These are phyloP conservation scores for Aurelia sp. DNA, from an alignment of 30 jellyfish, hydroid and myxozoan species.

Conservation along the genomic window DNA sequence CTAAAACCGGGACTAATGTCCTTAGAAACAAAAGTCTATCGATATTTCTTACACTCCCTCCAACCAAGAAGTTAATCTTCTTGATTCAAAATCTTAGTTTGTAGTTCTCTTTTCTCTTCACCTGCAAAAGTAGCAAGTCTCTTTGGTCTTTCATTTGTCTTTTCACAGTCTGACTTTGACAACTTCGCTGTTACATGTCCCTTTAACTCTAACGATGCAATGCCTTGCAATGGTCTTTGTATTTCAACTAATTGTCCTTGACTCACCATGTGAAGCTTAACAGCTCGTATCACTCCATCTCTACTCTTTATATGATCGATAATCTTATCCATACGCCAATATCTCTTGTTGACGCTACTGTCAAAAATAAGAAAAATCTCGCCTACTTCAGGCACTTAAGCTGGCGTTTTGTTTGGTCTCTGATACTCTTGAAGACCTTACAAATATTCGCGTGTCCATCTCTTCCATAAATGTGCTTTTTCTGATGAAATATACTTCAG, in stretches of 20 bases:
- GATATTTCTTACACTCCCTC: constrained; percentile 34
- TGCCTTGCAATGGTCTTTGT: constrained; percentile 60
- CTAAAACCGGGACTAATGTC: constrained; percentile 20
- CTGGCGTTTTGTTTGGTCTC: neutral
- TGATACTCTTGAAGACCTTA: constrained; percentile 35
- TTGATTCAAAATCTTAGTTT: constrained; percentile 36
- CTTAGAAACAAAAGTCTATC: neutral
- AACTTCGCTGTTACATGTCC: too few species aligned
- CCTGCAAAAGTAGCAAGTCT: too few species aligned
- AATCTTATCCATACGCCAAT: constrained; percentile 42
- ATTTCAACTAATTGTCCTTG: constrained; percentile 29
- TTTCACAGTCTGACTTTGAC: too few species aligned
- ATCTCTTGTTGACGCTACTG: constrained; percentile 17
- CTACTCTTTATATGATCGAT: constrained; percentile 16
- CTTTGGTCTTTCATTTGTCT: too few species aligned
- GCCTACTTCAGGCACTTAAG: neutral
- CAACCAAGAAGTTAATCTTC: constrained; percentile 57
- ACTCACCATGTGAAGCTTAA: constrained; percentile 27
- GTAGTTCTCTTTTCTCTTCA: constrained; percentile 40
- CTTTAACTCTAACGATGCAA: too few species aligned
- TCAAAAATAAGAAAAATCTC: constrained; percentile 28
- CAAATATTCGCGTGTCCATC: constrained; percentile 27
- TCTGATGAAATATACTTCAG: constrained; percentile 1
- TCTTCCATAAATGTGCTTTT: too few species aligned
- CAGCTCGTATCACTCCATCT: constrained; percentile 44